Conservation (phyloP, 2,797 vertebrate species). For the Dipus sagitta region DNA sequence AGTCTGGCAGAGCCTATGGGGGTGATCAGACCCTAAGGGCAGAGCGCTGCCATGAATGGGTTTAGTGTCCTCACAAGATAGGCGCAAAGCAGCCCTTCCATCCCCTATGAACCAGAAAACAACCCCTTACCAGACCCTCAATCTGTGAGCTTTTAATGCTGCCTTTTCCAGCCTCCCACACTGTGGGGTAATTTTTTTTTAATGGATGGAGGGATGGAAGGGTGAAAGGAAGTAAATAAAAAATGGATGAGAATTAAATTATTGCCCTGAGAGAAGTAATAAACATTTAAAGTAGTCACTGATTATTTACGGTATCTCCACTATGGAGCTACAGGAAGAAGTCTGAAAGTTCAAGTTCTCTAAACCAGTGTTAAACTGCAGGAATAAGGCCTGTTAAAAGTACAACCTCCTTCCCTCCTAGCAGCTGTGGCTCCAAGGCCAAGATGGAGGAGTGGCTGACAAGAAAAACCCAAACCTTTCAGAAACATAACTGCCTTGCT, state of each 20-base stretch:
- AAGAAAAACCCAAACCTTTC: not conserved
- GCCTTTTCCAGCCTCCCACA: not conserved
- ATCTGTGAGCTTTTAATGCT: not conserved
- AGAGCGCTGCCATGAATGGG: not conserved
- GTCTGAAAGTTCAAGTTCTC: slow-evolving; percentile 35
- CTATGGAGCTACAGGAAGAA: not conserved
- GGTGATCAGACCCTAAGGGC: not conserved
- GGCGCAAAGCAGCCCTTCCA: not conserved
- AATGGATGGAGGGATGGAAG: not conserved
- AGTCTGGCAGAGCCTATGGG: not conserved
- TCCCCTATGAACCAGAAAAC: not conserved
- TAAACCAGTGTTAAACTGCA: not conserved
- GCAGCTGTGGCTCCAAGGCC: not conserved
- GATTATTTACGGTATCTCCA: slow-evolving; percentile 19
- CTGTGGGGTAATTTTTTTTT: not conserved
- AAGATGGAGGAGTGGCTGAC: not conserved
- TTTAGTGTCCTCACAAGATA: not conserved
- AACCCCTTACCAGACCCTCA: not conserved
- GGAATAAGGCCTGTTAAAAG: not conserved
- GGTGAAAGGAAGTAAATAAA: not conserved
- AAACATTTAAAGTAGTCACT: slow-evolving; percentile 39
- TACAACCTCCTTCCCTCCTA: not conserved
- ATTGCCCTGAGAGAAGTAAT: not conserved
- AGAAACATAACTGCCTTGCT: not conserved
- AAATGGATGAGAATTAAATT: not conserved